Base-by-base conservation (phyloP, 2,888 invertebrate species). In the Lomographa bimaculata region DNA sequence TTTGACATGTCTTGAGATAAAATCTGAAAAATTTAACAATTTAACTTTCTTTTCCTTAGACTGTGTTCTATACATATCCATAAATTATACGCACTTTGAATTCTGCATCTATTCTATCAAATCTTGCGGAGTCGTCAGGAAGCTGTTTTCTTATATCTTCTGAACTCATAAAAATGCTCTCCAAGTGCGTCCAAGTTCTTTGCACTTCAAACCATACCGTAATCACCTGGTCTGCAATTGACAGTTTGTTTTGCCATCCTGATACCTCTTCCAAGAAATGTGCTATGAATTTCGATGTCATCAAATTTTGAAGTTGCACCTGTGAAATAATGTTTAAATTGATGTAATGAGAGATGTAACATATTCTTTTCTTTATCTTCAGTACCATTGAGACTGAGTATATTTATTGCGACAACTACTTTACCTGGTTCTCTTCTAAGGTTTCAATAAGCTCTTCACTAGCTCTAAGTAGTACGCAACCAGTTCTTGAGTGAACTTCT, bases 111-210 rank as follows among this genome's bases (percentile, higher is more conserved):
- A 98, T 96, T 55, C 92, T 92, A 81, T 97, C 96, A 79, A 98
- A 98, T 69, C 98, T 91, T 34, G 94, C 93, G 0, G 98, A 97
- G 82, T 98, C 98, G 52, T 96, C 95, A 1, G 98, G 98, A 34
- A 98, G 84, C 75, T 98, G 98, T 67, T 95, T 95, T 42, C 98
- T 91, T 57, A 98, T 98, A 79, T 98, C 98, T 77, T 98, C 98
- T 0, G 98, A 98, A 54, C 97, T 98, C 94, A 98, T 98, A 76
- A 98, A 98, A 72, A 98, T 98, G 62, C 97, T 97, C 85, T 98
- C 98, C 46, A 98, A 91, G 83, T 98, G 97, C 63, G 96, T 96
- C 98, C 98, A 98, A 10, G 98, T 98, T 38, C 98, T 91, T 84
- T 98, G 98, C 11, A 98, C 98, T 87, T 98, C 98, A 86, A 98